These are phyloP conservation scores for Quadroppia sp. DNA, from an alignment of 2,888 invertebrate species.

Conservation along the genomic window DNA sequence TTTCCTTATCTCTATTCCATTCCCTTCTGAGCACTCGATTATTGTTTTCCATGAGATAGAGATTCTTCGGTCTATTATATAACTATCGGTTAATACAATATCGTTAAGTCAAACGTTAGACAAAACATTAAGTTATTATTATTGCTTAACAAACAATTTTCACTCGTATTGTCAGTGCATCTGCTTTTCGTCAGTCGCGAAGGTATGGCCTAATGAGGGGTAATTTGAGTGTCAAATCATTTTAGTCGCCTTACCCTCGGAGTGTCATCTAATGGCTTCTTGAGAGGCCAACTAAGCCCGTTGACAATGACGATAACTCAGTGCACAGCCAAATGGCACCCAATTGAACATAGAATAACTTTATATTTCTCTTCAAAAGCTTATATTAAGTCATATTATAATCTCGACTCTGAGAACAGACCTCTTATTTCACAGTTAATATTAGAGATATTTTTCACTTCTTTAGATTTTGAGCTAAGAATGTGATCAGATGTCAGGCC, in stretches of 20 bases:
- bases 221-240: slow-evolving; percentile 29
- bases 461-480: neutral
- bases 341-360: slow-evolving; percentile 25
- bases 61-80: neutral
- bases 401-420: neutral
- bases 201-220: slow-evolving; percentile 18
- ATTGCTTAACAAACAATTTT: slow-evolving; percentile 25
- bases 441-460: neutral
- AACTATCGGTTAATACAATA: slow-evolving; percentile 9
- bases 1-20: neutral
- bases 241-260: slow-evolving; percentile 1
- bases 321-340: neutral
- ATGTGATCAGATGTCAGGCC: neutral
- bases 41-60: neutral
- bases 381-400: neutral
- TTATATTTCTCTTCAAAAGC: neutral
- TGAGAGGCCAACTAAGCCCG: slow-evolving; percentile 28
- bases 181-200: slow-evolving; percentile 31
- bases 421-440: neutral
- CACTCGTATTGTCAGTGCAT: slow-evolving; percentile 9
- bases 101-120: slow-evolving; percentile 17
- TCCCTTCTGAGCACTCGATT: neutral
- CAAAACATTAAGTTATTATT: slow-evolving; percentile 26
- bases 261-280: slow-evolving; percentile 23
- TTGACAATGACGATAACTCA: slow-evolving; percentile 21